phyloP scores from a whole-genome alignment of 1,140 invertebrate species.

The Brachionus asplanchnoidis region DNA sequence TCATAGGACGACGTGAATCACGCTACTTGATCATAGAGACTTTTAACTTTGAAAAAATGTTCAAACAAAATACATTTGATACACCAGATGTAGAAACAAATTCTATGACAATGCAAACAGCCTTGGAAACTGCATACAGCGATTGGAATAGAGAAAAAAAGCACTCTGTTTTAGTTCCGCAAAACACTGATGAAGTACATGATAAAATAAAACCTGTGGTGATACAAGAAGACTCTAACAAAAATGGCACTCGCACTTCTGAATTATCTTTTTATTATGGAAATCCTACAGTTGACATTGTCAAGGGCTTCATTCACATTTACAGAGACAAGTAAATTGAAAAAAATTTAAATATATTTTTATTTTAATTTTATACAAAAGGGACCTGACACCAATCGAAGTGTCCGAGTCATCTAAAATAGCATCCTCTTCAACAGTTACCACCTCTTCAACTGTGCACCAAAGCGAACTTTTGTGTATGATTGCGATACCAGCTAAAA shows the following conservation, averaged over 20 bases:
- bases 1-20: background rate
- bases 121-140: constrained; percentile 29
- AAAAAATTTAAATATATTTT: background rate
- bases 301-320: constrained; percentile 88
- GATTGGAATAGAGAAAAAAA: constrained; percentile 38
- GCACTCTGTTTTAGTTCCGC: background rate
- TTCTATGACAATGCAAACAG: constrained; percentile 41
- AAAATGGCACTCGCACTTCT: constrained; percentile 44
- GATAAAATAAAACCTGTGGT: constrained; percentile 42
- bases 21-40: background rate
- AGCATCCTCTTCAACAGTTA: constrained; percentile 45
- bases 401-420: constrained; percentile 61
- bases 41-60: background rate
- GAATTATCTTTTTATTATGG: constrained; percentile 75
- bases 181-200: background rate
- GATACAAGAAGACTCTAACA: constrained; percentile 29
- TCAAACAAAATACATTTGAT: background rate
- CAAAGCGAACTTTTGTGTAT: constrained; percentile 81
- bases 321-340: constrained; percentile 76
- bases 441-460: constrained; percentile 44
- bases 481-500: constrained; percentile 80
- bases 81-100: background rate
- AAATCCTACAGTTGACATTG: constrained; percentile 91
- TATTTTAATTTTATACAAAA: constrained; percentile 28
- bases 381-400: constrained; percentile 47